Percentiles rank a stretch among this genome's conserved stretches.
phyloP scores from a whole-genome alignment of 2,888 invertebrate genomes.

The Germaria angustata region DNA sequence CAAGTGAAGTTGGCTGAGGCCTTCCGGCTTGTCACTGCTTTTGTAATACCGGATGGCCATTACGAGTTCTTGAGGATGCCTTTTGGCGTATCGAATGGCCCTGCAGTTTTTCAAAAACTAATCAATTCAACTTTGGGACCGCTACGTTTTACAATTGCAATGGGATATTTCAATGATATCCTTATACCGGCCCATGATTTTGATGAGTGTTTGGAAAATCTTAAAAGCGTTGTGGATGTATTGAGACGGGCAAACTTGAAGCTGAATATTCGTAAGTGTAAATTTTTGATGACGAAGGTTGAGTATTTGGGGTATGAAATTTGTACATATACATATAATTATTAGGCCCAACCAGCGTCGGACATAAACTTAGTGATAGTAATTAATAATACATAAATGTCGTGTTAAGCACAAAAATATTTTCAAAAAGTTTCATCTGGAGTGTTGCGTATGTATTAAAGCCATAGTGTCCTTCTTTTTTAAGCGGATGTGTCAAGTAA shows the following conservation, averaged over 20 bases:
- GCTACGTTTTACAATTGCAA: conserved; percentile 6
- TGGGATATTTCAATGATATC: conserved; percentile 22
- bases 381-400: too few species aligned
- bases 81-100: not conserved
- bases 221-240: not conserved
- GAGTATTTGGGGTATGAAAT: conserved; percentile 1
- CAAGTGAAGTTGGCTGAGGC: not conserved
- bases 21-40: not conserved
- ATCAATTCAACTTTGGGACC: conserved; percentile 7
- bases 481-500: too few species aligned
- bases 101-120: conserved; percentile 16
- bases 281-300: conserved; percentile 4
- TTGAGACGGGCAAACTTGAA: conserved; percentile 10
- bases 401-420: too few species aligned
- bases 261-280: conserved; percentile 9
- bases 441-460: too few species aligned
- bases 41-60: not conserved
- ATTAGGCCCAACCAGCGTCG: too few species aligned
- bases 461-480: too few species aligned
- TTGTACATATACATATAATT: too few species aligned
- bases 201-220: not conserved
- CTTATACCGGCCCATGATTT: not conserved
- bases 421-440: too few species aligned
- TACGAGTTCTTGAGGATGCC: too few species aligned
- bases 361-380: too few species aligned